Evolutionary conservation across 2,113 vertebrate species (phyloP).

Genomic region (Turnix velox): DNA sequence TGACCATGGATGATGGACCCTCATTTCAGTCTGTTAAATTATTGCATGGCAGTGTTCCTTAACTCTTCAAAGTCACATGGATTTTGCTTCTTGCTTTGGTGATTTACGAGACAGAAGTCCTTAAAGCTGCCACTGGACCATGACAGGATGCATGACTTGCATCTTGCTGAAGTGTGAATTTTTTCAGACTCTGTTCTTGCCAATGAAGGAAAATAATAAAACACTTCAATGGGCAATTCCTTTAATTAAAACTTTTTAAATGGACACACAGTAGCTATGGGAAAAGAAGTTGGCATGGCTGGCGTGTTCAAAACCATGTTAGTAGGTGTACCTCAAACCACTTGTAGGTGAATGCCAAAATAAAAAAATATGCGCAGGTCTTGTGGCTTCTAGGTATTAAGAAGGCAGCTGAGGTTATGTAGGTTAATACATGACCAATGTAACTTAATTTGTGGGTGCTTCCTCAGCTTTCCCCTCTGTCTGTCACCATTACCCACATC

Average conservation of each 20-base stretch:
- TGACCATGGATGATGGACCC: not conserved
- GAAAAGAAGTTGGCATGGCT: not conserved
- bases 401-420: not conserved
- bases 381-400: not conserved
- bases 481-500: not conserved
- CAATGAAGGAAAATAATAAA: not conserved
- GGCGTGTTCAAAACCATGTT: not conserved
- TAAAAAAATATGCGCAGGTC: not conserved
- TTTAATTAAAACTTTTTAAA: too few relatives aligned
- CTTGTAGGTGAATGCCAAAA: not conserved
- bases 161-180: not conserved
- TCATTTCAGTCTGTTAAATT: not conserved
- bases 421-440: fast-evolving
- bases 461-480: not conserved
- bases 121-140: not conserved
- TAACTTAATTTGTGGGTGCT: not conserved
- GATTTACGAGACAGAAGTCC: not conserved
- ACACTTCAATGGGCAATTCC: not conserved
- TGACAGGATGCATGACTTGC: not conserved
- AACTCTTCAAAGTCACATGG: not conserved
- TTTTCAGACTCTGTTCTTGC: not conserved
- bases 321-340: too few relatives aligned
- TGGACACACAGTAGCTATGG: not conserved
- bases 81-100: not conserved
- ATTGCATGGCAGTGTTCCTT: not conserved